Evolutionary conservation across 2,888 invertebrate species (phyloP).

Genomic region (Archips xylosteana): DNA sequence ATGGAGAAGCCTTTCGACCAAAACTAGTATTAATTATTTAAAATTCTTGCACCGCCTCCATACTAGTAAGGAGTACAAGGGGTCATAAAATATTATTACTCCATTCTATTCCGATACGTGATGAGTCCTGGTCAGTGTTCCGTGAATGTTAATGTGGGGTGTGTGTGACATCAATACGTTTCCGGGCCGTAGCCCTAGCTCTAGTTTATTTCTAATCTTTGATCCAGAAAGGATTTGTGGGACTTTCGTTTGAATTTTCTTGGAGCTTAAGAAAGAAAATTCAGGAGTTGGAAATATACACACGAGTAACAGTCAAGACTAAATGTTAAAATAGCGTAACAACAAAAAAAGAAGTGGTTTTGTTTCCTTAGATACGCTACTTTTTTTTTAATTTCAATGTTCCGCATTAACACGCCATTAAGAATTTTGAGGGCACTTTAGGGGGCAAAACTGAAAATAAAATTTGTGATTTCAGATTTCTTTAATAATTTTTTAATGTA

Average conservation of each 20-base stretch:
- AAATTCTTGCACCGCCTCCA: slow-evolving; percentile 75
- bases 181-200: slow-evolving; percentile 80
- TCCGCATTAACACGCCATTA: no score
- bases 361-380: no score
- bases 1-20: slow-evolving; percentile 26
- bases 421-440: no score
- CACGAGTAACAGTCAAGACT: no score
- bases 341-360: no score
- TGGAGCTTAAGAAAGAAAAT: background rate
- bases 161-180: slow-evolving; percentile 72
- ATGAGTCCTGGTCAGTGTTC: slow-evolving; percentile 79
- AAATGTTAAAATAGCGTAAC: no score
- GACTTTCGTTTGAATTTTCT: background rate
- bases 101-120: slow-evolving; percentile 85
- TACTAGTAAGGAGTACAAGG: slow-evolving; percentile 82
- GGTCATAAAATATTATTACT: slow-evolving; percentile 83
- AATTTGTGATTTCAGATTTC: no score
- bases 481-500: no score
- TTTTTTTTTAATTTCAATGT: no score
- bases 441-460: no score
- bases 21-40: slow-evolving; percentile 53
- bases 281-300: background rate
- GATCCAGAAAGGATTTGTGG: background rate
- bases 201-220: slow-evolving; percentile 46
- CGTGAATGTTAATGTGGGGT: slow-evolving; percentile 82